Percentiles rank a stretch among this genome's conserved stretches.
Evolutionary conservation across 2,113 vertebrate genomes (phyloP).

Genomic region (Rhinogobius similis): DNA sequence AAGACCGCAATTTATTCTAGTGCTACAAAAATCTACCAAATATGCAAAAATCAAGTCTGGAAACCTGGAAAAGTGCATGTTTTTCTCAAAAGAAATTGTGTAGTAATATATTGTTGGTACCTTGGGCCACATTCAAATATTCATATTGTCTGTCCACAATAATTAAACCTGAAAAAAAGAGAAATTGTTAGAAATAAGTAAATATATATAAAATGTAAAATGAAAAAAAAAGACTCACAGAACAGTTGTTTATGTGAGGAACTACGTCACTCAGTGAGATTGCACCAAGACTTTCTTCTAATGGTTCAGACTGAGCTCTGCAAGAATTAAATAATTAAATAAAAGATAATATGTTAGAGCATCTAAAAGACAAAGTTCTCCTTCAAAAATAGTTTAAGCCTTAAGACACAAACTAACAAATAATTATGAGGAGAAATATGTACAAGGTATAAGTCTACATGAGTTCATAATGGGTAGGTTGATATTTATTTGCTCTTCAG

Average conservation of each 20-base stretch:
- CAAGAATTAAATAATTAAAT: conserved; percentile 4
- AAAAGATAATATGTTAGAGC: too few relatives aligned
- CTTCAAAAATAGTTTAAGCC: too few relatives aligned
- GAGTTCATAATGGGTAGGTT: too few relatives aligned
- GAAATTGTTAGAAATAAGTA: background rate
- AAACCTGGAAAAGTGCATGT: conserved; percentile 50
- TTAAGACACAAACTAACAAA: too few relatives aligned
- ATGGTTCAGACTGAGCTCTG: conserved; percentile 53
- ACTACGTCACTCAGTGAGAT: conserved; percentile 72
- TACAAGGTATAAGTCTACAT: background rate
- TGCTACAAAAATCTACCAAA: conserved; percentile 19
- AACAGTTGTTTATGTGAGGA: conserved; percentile 72
- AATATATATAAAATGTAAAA: background rate
- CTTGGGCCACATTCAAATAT: conserved; percentile 28
- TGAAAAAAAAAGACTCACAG: conserved; percentile 71
- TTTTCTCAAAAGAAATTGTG: background rate
- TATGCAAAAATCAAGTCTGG: background rate
- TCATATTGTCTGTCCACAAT: background rate
- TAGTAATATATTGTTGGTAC: conserved; percentile 12
- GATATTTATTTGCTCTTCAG: background rate
- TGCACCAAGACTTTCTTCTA: conserved; percentile 42
- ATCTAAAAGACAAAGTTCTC: too few relatives aligned
- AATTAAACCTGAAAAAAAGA: conserved; percentile 39
- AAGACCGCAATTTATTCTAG: conserved; percentile 40
- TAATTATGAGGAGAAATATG: too few relatives aligned